phyloP scores from a whole-genome alignment of 2,113 vertebrate species.

The Anas platyrhynchos region DNA sequence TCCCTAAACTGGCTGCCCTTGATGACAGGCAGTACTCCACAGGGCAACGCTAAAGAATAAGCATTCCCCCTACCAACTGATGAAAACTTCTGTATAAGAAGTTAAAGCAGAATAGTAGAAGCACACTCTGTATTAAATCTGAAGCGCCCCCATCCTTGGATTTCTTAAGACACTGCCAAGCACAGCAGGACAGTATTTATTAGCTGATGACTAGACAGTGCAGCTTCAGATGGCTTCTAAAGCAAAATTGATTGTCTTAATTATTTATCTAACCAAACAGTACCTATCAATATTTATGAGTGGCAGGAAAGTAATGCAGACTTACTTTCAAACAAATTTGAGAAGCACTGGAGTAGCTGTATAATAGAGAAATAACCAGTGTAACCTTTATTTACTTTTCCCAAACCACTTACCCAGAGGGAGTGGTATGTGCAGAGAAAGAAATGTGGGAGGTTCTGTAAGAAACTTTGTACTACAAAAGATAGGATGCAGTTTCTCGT shows the following conservation, averaged over 20 bases:
- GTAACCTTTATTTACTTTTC: not conserved
- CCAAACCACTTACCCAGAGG: not conserved
- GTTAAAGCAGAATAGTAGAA: not conserved
- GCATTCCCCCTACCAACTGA: not conserved
- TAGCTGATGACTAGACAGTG: not conserved
- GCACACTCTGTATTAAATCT: not conserved
- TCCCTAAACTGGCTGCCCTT: not conserved
- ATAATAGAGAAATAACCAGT: not conserved
- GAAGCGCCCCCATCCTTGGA: not conserved
- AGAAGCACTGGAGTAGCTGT: not conserved
- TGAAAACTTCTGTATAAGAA: not conserved
- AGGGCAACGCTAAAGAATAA: not conserved
- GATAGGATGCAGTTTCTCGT: not conserved
- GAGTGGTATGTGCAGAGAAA: not conserved
- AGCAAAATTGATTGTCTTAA: not conserved
- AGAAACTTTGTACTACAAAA: not conserved
- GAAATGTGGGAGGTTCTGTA: not conserved
- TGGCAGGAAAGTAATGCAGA: not conserved
- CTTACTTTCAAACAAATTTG: not conserved
- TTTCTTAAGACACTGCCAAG: not conserved
- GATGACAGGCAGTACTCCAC: not conserved
- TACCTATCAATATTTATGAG: conserved; percentile 14
- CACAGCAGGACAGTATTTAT: not conserved
- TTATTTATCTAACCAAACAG: conserved; percentile 29
- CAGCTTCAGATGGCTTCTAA: not conserved